Evolutionary conservation across 2,888 invertebrate genomes (phyloP), one percentile per base, ranked within the genome.

Genomic region (Autographa gamma): DNA sequence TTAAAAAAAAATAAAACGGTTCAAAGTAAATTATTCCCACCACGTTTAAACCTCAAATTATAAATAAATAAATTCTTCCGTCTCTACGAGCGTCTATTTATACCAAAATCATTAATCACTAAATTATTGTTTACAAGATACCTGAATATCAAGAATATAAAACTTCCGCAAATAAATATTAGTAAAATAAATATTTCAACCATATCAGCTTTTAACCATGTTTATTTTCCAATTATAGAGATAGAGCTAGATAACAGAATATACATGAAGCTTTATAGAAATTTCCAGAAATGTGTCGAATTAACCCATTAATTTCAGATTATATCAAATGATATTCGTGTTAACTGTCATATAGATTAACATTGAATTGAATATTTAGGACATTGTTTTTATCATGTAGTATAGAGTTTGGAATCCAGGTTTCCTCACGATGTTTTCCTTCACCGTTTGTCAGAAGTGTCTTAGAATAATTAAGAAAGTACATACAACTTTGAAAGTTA

Each of bases 131-230:
- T 79, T 69, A 69, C 63, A 66, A 70, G 63, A 70, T 34, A 63
- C 4, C 62, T 18, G 60, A 66, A 54, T 38, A 78, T 66, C 38
- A 74, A 19, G 52, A 52, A 9, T 6, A 19, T 31, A 43, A n/a
- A n/a, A 67, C 34, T 58, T 77, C 77, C 77, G 77, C 80, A n/a
- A n/a, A n/a, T n/a, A n/a, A n/a, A n/a, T n/a, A n/a, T 13, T 9
- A 41, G 41, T 41, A 41, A 41, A 41, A 13, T 13, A 41, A 41
- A 11, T 13, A 41, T 2, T 13, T 13, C 13, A 13, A 0, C 0
- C 41, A 41, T 41, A 41, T 41, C 41, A 41, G 41, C 41, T 41
- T 13, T 41, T 41, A 41, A 41, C 41, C 2, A 13, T 11, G 11
- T 41, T 41, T 13, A 11, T 13, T n/a, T 16, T 5, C 5, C 16